Percentiles rank a stretch among this genome's conserved stretches.
Conservation (phyloP, 2,113 vertebrate species). For the Macquaria ambigua region DNA sequence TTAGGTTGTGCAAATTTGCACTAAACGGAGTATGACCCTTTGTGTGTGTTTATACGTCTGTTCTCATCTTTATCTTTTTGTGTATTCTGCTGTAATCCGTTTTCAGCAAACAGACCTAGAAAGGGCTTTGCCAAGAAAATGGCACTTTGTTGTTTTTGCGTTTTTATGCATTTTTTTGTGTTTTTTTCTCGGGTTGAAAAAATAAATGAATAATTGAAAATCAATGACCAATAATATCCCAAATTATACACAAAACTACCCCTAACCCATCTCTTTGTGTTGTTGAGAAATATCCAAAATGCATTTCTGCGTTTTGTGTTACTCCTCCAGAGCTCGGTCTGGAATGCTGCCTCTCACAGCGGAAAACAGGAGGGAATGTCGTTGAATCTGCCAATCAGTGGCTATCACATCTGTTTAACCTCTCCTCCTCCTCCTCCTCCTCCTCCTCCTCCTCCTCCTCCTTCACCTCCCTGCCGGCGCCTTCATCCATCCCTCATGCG, state of each 20-base stretch:
- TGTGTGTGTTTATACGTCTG: constrained; percentile 4
- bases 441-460: constrained; percentile 16
- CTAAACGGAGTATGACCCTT: constrained; percentile 9
- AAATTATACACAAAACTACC: too few relatives aligned
- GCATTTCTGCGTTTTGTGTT: constrained; percentile 28
- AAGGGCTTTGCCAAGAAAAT: neutral
- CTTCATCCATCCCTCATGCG: constrained; percentile 32
- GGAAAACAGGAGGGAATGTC: constrained; percentile 71
- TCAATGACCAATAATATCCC: too few relatives aligned
- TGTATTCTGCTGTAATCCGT: neutral
- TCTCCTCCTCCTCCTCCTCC: constrained; percentile 45
- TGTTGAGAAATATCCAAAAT: neutral
- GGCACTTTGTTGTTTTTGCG: neutral
- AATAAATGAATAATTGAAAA: neutral
- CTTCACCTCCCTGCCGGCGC: constrained; percentile 3
- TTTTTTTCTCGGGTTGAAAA: neutral
- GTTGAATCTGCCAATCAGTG: constrained; percentile 65
- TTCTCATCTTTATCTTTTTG: neutral
- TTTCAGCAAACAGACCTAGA: neutral
- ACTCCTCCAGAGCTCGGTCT: constrained; percentile 27
- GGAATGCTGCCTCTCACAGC: constrained; percentile 68
- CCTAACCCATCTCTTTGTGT: too few relatives aligned
- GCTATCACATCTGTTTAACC: constrained; percentile 69
- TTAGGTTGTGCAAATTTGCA: constrained; percentile 32
- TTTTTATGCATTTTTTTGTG: too few relatives aligned